Conservation (phyloP, 2,888 invertebrate genomes). For the Nomada flava region DNA sequence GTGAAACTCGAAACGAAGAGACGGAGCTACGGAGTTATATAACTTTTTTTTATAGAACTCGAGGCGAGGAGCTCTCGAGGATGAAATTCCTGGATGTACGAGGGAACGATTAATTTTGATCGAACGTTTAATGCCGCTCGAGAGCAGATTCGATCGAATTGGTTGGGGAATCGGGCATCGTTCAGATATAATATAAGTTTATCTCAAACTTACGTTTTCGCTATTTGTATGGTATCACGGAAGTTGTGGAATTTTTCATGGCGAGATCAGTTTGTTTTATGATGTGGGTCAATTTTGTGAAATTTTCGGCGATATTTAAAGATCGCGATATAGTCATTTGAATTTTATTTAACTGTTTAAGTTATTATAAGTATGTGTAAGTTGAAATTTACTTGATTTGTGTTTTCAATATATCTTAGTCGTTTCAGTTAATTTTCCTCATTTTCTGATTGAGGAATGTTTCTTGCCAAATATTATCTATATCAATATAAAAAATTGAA, state of each 20-base stretch:
- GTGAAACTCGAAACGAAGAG: slow-evolving; percentile 20
- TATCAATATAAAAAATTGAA: too few relatives aligned
- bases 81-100: background rate
- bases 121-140: slow-evolving; percentile 1
- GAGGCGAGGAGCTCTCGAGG: background rate
- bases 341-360: too few relatives aligned
- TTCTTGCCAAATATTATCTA: too few relatives aligned
- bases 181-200: background rate
- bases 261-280: too few relatives aligned
- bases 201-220: background rate
- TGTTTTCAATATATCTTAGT: too few relatives aligned
- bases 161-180: background rate
- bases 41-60: background rate
- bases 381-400: too few relatives aligned
- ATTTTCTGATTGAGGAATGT: too few relatives aligned
- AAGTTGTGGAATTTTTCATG: background rate
- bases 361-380: too few relatives aligned
- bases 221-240: background rate
- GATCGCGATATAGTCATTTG: too few relatives aligned
- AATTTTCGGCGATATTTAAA: too few relatives aligned
- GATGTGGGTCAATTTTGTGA: too few relatives aligned
- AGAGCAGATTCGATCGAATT: background rate
- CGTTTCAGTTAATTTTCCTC: too few relatives aligned
- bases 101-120: slow-evolving; percentile 14
- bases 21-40: slow-evolving; percentile 3